phyloP scores from a whole-genome alignment of 2,113 vertebrate species.

The Cochlearius cochlearius region DNA sequence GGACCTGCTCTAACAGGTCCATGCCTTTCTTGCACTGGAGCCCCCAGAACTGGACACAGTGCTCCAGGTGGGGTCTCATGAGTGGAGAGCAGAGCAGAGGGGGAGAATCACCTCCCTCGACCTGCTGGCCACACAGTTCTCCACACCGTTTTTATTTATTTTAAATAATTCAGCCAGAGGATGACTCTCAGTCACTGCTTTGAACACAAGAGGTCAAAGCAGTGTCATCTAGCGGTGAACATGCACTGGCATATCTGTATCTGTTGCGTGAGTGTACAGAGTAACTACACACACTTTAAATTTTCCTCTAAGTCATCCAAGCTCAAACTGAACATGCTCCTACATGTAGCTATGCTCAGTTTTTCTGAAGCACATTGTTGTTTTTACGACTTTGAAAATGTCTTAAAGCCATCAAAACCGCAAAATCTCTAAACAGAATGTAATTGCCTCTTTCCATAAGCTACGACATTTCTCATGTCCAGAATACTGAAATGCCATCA shows the following conservation, averaged over 20 bases:
- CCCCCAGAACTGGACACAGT: background rate
- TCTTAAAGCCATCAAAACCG: background rate
- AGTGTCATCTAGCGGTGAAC: background rate
- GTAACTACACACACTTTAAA: background rate
- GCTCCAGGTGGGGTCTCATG: background rate
- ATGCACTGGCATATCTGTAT: background rate
- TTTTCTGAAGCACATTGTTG: background rate
- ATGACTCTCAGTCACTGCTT: background rate
- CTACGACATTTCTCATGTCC: background rate
- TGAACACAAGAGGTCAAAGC: background rate
- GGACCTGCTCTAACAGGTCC: background rate
- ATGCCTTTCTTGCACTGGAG: background rate
- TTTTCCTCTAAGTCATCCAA: background rate
- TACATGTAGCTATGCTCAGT: background rate
- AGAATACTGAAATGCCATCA: background rate
- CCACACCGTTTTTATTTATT: background rate
- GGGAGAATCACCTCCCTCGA: background rate
- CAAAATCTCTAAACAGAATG: background rate
- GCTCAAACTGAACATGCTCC: background rate
- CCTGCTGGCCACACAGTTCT: background rate
- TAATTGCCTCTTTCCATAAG: background rate
- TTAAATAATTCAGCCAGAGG: background rate
- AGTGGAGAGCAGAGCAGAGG: background rate
- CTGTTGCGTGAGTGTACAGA: background rate
- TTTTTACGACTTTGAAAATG: background rate